Evolutionary conservation across 2,888 invertebrate species (phyloP).

Genomic region (Lissonota sp.): DNA sequence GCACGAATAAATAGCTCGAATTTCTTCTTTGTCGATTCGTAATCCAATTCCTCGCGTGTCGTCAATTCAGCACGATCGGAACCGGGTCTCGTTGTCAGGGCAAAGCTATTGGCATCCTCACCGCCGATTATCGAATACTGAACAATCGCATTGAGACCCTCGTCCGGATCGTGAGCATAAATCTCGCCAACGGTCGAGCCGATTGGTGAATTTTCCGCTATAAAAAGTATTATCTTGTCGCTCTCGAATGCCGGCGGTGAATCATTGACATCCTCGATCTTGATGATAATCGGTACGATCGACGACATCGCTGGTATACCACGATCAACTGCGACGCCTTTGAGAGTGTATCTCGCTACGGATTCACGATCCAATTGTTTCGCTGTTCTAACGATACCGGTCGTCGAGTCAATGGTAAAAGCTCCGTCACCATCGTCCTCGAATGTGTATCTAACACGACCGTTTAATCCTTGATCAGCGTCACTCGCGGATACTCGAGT

Average conservation of each 20-base stretch:
- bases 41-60: constrained; percentile 96
- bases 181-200: constrained; percentile 97
- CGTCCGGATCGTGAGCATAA: constrained; percentile 95
- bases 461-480: constrained; percentile 94
- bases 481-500: constrained; percentile 93
- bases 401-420: constrained; percentile 96
- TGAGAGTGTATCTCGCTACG: constrained; percentile 92
- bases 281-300: constrained; percentile 89
- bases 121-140: constrained; percentile 98
- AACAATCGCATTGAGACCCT: constrained; percentile 95
- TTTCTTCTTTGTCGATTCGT: constrained; percentile 96
- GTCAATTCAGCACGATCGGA: constrained; percentile 94
- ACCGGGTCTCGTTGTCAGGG: constrained; percentile 91
- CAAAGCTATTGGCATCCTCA: constrained; percentile 94
- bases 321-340: constrained; percentile 95
- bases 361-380: constrained; percentile 96
- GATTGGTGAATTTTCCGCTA: constrained; percentile 98
- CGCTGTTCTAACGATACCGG: constrained; percentile 95
- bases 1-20: constrained; percentile 96
- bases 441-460: constrained; percentile 91
- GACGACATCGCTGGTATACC: constrained; percentile 92
- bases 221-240: constrained; percentile 94
- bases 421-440: constrained; percentile 94
- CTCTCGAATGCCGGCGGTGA: constrained; percentile 95
- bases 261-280: constrained; percentile 95